Base-by-base conservation (phyloP, 2,113 vertebrate species). In the Origma solitaria region DNA sequence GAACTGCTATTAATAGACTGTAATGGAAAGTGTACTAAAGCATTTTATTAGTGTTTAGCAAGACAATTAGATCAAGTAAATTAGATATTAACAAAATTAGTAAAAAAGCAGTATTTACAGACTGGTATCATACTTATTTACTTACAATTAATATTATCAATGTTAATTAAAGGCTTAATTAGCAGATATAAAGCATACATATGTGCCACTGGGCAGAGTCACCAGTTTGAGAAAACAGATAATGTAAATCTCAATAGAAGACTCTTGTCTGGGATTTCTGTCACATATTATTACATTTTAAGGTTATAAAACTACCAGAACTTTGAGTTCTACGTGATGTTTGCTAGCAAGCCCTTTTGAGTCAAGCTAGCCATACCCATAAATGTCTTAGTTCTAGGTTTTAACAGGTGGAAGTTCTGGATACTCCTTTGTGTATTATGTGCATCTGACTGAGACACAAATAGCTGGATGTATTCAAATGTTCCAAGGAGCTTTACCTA, bases 141-240 rank as follows among this genome's bases (percentile, higher is more conserved):
- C 62, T 88, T 79, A 53, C 44, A 85, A 65, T 81, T 61, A 91
- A 22, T 54, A 70, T 72, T 91, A 90, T 8, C 5, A 57, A 61
- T 87, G 28, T 69, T 96, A 96, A 96, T 89, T 93, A 89, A 93
- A 76, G 30, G 11, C 37, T 81, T 95, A 88, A 88, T 91, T 94
- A 92, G 14, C n/a, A 91, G 35, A 90, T 84, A 70, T 68, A 81
- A 87, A 37, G 6, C 44, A 54, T 75, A 51, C 17, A 45, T 42
- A 6, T 51, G 18, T 69, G 19, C 22, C 56, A 71, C 51, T n/a
- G 44, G 22, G 54, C 38, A 90, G 68, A 92, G 44, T 40, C 15
- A 33, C 27, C 18, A 78, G 33, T 6, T 33, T 49, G 33, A 62
- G 20, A 68, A 94, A 93, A 71, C 8, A 18, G 68, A 60, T 66